Base-by-base conservation (phyloP, 1,140 invertebrate species). In the Neelides sp. region DNA sequence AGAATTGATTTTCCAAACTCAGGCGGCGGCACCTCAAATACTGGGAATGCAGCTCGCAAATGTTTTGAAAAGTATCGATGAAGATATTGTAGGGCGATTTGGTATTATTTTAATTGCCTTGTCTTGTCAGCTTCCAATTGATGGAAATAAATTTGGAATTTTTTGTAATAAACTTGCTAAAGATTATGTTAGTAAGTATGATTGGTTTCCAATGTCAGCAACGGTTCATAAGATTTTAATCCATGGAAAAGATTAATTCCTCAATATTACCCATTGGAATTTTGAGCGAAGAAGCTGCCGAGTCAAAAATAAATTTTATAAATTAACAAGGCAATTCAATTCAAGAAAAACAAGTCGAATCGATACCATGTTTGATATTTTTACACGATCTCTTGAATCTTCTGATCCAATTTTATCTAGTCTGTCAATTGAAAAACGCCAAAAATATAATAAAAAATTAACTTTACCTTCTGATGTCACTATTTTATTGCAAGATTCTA, bases 11-110 rank as follows among this genome's bases (percentile, higher is more conserved):
- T 32, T 35, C 50, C 54, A 23, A 45, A 30, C 4, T 36, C 30
- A 0, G 55, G 50, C 4, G 8, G 37, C 37, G 53, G 57, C 12
- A 56, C 28, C 5, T 36, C 48, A 1, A 58, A 59, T 24, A 55
- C 57, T 35, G 58, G 54, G 12, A 59, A 59, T 32, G 54, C 58
- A 2, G 58, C 58, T 10, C 19, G 58, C 27, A 41, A 41, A 24
- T 39, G 47, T 10, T 51, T 59, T 19, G 4, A 44, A n/a, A 20
- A 57, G 3, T 26, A 17, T 59, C 1, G 45, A 54, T 5, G 19
- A 28, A 3, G 35, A 44, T 12, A 41, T 57, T 1, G n/a, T 59
- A 4, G 32, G 48, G 34, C 15, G 32, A 12, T 48, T 55, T 3
- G 17, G 34, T 15, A 51, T 24, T 3, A 48, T 59, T 27, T 28